Evolutionary conservation across 2,888 invertebrate genomes (phyloP), one percentile per base, ranked within the genome.

Genomic region (Drosophila pseudotalamancana): DNA sequence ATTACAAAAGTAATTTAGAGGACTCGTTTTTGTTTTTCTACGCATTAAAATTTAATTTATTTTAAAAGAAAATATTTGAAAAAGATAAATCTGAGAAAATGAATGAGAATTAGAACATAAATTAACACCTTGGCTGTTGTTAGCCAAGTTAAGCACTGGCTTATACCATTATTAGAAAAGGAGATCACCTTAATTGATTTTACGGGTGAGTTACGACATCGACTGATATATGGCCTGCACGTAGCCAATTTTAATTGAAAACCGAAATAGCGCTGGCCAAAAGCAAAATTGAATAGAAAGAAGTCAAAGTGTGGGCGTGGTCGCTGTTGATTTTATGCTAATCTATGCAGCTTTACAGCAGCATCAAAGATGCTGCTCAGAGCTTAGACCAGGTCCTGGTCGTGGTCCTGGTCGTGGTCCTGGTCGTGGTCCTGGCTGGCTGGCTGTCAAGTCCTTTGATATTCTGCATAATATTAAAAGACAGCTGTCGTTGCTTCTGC

Each of bases 281-380:
- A 42, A 39, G 32, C 21, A 37, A 40, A 53, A 45, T n/a, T 37
- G 51, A 57, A 55, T 40, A 16, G 14, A 39, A 45, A 34, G 29
- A 62, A 37, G 57, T 39, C 51, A 45, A 43, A 51, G 21, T 39
- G 9, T n/a, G 56, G 60, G 53, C 53, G 76, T 66, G 57, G 54
- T 32, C 27, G 43, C 6, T 71, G 81, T 67, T 80, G 87, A 80
- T 75, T 81, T 72, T 77, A 87, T 82, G 82, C 87, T 83, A 83
- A 83, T 87, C 87, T 85, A 65, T 81, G 73, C 78, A 81, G 60
- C 69, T 63, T 66, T 53, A 59, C 48, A 21, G 34, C 25, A 70
- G 85, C 56, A 71, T 69, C 85, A 70, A 81, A 77, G 74, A 57
- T 55, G 45, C 40, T 16, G 8, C 29, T 43, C 18, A 21, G 53